phyloP scores from a whole-genome alignment of 2,113 vertebrate genomes.

The Bos taurus region DNA sequence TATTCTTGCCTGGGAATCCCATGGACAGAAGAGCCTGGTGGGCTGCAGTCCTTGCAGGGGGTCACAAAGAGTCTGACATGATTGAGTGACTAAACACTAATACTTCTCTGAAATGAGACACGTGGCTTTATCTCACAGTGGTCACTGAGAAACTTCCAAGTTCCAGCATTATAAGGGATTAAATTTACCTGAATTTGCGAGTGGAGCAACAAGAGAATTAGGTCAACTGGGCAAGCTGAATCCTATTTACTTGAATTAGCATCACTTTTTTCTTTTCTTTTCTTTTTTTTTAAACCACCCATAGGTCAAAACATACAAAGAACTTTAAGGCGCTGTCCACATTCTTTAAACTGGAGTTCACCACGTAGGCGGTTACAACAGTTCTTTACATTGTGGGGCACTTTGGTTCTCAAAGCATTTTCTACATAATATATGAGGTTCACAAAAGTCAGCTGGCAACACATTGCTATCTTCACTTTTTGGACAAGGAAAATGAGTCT shows the following conservation, averaged over 20 bases:
- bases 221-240: background rate
- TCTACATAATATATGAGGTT: background rate
- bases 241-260: background rate
- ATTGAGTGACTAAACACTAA: background rate
- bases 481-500: background rate
- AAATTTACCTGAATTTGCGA: background rate
- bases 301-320: background rate
- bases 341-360: background rate
- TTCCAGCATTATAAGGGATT: background rate
- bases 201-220: background rate
- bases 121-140: background rate
- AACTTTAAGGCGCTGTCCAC: background rate
- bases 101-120: background rate
- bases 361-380: background rate
- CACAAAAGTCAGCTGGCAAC: background rate
- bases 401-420: constrained; percentile 25
- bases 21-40: background rate
- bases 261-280: background rate
- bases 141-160: background rate
- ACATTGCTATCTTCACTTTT: background rate
- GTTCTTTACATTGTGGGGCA: background rate
- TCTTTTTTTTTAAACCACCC: background rate
- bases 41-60: background rate
- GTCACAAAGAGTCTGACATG: background rate
- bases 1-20: background rate